A percentile compares a stretch with the other conserved stretches of the same genome.
phyloP scores from a whole-genome alignment of 1,140 invertebrate genomes.

The Plectus sambesii region DNA sequence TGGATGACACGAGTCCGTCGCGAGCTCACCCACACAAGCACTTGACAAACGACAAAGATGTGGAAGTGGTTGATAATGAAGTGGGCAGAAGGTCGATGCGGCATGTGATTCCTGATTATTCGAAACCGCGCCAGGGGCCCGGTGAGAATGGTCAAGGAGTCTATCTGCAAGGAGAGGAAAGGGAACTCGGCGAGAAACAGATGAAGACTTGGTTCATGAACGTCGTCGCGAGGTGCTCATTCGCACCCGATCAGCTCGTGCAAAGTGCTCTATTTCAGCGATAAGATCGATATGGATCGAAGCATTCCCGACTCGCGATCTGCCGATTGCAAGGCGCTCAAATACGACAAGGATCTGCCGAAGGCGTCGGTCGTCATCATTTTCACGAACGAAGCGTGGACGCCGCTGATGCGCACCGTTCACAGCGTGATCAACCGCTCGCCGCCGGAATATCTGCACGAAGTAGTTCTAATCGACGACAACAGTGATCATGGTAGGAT shows the following conservation, averaged over 20 bases:
- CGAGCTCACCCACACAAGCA: too few species aligned
- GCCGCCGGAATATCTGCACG: conserved; percentile 58
- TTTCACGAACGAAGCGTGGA: conserved; percentile 78
- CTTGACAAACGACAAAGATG: conserved; percentile 9
- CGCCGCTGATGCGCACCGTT: conserved; percentile 67
- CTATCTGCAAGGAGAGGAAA: conserved; percentile 15
- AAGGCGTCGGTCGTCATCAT: conserved; percentile 63
- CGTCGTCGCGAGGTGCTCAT: conserved; percentile 19
- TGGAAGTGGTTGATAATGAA: conserved; percentile 17
- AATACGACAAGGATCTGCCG: conserved; percentile 48
- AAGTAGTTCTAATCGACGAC: conserved; percentile 80
- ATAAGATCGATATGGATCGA: conserved; percentile 23
- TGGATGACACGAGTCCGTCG: conserved; percentile 2
- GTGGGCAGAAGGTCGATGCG: not conserved
- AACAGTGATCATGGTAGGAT: conserved; percentile 61
- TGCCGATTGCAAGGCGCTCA: conserved; percentile 16
- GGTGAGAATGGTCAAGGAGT: conserved; percentile 22
- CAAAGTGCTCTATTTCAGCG: conserved; percentile 12
- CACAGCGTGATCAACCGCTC: conserved; percentile 73
- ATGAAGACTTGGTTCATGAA: conserved; percentile 31
- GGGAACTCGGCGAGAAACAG: conserved; percentile 12
- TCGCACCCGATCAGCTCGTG: not conserved
- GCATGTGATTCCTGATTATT: too few species aligned
- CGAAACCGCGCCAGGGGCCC: conserved; percentile 19
- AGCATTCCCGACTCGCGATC: conserved; percentile 12